Evolutionary conservation across 2,888 invertebrate genomes (phyloP).

Genomic region (Actias luna): DNA sequence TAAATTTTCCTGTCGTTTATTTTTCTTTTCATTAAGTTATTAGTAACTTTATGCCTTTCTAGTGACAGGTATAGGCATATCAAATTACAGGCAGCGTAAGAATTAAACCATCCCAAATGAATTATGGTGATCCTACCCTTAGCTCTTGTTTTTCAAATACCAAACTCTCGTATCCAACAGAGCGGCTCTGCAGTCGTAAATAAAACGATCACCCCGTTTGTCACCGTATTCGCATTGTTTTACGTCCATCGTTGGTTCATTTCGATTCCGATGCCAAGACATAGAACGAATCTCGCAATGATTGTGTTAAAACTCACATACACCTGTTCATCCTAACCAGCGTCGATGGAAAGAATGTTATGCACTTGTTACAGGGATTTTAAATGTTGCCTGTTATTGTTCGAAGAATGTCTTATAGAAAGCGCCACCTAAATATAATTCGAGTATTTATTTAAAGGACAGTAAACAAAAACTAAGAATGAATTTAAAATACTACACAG

Average conservation of each 20-base stretch:
- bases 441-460: not conserved
- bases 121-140: conserved; percentile 39
- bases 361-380: conserved; percentile 19
- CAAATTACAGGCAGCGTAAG: no score
- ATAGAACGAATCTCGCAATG: conserved; percentile 10
- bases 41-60: no score
- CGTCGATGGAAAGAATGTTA: conserved; percentile 15
- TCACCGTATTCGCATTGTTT: conserved; percentile 23
- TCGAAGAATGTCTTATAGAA: conserved; percentile 1
- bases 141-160: conserved; percentile 65
- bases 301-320: not conserved
- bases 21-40: no score
- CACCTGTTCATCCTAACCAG: not conserved
- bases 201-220: conserved; percentile 31
- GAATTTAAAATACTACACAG: no score
- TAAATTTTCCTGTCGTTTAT: no score
- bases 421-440: not conserved
- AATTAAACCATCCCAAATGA: not conserved
- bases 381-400: conserved; percentile 4
- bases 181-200: conserved; percentile 53
- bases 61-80: no score
- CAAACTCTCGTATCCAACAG: conserved; percentile 60
- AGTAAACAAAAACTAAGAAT: not conserved
- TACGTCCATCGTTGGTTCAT: conserved; percentile 24
- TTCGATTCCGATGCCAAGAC: no score